A percentile compares a stretch with the other conserved stretches of the same genome.
phyloP scores from a whole-genome alignment of 2,888 invertebrate species.

The Acleris emargana region DNA sequence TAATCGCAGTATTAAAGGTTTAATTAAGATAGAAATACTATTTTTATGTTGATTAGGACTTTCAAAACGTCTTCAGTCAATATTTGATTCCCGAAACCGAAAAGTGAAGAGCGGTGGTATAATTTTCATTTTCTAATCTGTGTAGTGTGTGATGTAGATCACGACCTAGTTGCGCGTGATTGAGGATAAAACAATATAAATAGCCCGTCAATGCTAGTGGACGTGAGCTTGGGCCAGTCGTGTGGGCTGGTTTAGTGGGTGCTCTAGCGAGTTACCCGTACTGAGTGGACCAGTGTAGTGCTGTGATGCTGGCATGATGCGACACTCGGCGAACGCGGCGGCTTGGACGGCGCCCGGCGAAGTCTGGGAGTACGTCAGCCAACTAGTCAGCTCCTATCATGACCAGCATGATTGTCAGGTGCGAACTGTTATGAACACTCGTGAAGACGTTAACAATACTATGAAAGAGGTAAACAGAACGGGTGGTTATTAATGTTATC shows the following conservation, averaged over 20 bases:
- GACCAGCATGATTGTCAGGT: conserved; percentile 81
- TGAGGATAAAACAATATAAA: conserved; percentile 84
- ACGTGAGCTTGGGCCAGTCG: conserved; percentile 55
- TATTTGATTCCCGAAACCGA: conserved; percentile 9
- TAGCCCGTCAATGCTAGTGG: conserved; percentile 76
- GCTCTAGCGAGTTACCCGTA: conserved; percentile 44
- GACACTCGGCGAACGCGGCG: conserved; percentile 72
- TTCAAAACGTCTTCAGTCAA: not conserved
- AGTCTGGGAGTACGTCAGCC: conserved; percentile 87
- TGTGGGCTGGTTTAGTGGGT: conserved; percentile 47
- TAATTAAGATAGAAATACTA: too few species aligned
- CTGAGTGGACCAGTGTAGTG: conserved; percentile 46
- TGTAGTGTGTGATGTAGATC: conserved; percentile 72
- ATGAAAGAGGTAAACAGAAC: not conserved
- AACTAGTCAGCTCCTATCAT: conserved; percentile 85
- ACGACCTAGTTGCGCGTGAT: conserved; percentile 81
- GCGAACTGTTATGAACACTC: conserved; percentile 36
- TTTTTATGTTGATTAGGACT: too few species aligned
- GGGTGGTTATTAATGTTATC: too few species aligned
- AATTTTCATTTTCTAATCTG: conserved; percentile 62
- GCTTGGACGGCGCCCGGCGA: conserved; percentile 83
- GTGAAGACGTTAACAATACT: not conserved
- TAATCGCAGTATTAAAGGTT: not conserved
- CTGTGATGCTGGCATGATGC: conserved; percentile 75
- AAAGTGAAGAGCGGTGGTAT: conserved; percentile 35